These are phyloP conservation scores for Sceloporus undulatus DNA, from an alignment of 2,113 vertebrate species.

Conservation along the genomic window DNA sequence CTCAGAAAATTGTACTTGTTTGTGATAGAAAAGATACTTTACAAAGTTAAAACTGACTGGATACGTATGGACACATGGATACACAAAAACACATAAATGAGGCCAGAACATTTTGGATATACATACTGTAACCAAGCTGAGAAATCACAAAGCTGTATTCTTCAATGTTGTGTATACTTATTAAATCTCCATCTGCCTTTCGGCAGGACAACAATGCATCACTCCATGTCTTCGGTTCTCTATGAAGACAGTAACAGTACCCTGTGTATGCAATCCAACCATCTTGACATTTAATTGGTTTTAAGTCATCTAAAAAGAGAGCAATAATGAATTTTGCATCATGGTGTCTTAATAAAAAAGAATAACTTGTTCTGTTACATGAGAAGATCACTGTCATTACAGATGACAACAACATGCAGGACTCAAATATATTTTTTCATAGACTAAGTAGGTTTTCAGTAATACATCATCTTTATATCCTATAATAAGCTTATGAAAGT, in stretches of 20 bases:
- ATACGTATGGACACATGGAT: too few relatives aligned
- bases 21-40: not conserved
- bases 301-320: conserved; percentile 75
- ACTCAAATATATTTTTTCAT: too few relatives aligned
- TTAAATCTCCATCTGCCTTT: conserved; percentile 88
- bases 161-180: conserved; percentile 88
- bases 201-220: conserved; percentile 85
- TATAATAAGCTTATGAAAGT: too few relatives aligned
- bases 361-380: too few relatives aligned
- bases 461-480: too few relatives aligned
- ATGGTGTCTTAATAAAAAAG: too few relatives aligned
- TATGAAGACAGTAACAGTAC: conserved; percentile 90
- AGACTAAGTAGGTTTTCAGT: too few relatives aligned
- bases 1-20: not conserved
- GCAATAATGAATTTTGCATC: not conserved
- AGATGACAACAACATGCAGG: too few relatives aligned
- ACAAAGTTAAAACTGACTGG: too few relatives aligned
- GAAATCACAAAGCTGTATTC: conserved; percentile 93
- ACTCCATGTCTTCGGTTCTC: conserved; percentile 84
- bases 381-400: too few relatives aligned
- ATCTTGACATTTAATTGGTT: conserved; percentile 81
- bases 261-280: conserved; percentile 89
- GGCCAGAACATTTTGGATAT: not conserved
- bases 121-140: conserved; percentile 91
- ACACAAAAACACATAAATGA: not conserved